Evolutionary conservation across 2,888 invertebrate species (phyloP), one percentile per base, ranked within the genome.

Genomic region (Graphium colonna): DNA sequence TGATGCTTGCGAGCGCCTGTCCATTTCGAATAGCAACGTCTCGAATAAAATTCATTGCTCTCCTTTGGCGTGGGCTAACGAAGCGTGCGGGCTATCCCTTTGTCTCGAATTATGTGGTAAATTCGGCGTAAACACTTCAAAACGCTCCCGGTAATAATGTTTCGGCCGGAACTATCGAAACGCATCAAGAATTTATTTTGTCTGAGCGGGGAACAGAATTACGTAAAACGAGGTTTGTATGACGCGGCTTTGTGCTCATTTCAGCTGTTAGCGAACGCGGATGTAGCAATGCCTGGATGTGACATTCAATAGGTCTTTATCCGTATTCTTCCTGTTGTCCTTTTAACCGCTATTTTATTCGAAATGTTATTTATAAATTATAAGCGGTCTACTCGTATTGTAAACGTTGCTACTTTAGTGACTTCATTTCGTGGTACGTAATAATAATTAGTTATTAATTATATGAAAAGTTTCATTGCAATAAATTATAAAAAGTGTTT

Each of bases 161-260:
- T 56, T 56, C 47, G 45, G 47, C 51, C 51, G 56, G 56, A 62
- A 62, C 60, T 60, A 63, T 63, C 52, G 60, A 59, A 57, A 55
- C 60, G 59, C 52, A 52, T 43, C 48, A 57, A 58, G 60, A 61
- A 63, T 55, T 58, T 59, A 57, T 63, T 64, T 51, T 59, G 64
- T 75, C 72, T 70, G 62, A 61, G 72, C 74, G 70, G 71, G n/a
- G 73, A 72, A 65, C 63, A 56, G 71, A 75, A 75, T 78, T 72
- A 74, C 68, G 69, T 75, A 71, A 75, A 71, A 67, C 63, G 59
- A 56, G 68, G 70, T 65, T 69, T 70, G 68, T 67, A 62, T 61
- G 66, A 53, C 55, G 47, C 63, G 65, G 65, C 69, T 74, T 71
- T 69, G 72, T 69, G 60, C 60, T 68, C 60, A 63, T 65, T 64